A percentile compares a stretch with the other conserved stretches of the same genome.
These are phyloP conservation scores for Schizopygopsis malacanthus DNA, from an alignment of 2,797 vertebrate genomes.

Conservation along the genomic window DNA sequence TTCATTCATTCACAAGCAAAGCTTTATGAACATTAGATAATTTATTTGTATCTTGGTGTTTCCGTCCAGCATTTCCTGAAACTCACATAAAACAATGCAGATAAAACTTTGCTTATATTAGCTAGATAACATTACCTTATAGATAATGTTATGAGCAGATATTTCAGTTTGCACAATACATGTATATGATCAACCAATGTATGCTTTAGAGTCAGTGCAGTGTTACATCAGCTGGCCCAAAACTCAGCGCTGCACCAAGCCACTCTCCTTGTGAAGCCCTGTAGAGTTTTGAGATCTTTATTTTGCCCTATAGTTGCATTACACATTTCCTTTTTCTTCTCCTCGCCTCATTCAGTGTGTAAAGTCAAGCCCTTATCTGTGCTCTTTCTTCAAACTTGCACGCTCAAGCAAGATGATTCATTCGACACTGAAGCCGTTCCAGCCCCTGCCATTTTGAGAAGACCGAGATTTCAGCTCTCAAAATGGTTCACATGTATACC, in stretches of 20 bases:
- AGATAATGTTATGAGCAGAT: background rate
- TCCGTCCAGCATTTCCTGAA: background rate
- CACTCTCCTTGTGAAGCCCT: background rate
- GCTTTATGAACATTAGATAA: background rate
- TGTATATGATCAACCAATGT: background rate
- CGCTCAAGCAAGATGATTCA: slow-evolving; percentile 28
- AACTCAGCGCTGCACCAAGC: background rate
- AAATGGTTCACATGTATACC: slow-evolving; percentile 44
- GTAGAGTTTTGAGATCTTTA: background rate
- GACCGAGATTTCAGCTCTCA: slow-evolving; percentile 39
- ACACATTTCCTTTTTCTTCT: background rate
- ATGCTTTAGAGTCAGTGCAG: background rate
- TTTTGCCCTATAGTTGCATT: background rate
- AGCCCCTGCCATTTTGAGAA: slow-evolving; percentile 56
- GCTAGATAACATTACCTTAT: background rate
- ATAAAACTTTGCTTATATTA: background rate
- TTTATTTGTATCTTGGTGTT: background rate
- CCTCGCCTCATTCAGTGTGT: background rate
- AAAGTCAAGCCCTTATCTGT: slow-evolving; percentile 24
- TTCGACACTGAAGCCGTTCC: slow-evolving; percentile 17
- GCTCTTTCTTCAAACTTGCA: slow-evolving; percentile 33
- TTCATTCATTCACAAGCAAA: background rate
- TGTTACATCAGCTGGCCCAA: background rate
- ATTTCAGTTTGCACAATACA: background rate
- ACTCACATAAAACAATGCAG: background rate